These are phyloP conservation scores for Calephelis virginiensis DNA, from an alignment of 1,140 invertebrate species.

Conservation along the genomic window DNA sequence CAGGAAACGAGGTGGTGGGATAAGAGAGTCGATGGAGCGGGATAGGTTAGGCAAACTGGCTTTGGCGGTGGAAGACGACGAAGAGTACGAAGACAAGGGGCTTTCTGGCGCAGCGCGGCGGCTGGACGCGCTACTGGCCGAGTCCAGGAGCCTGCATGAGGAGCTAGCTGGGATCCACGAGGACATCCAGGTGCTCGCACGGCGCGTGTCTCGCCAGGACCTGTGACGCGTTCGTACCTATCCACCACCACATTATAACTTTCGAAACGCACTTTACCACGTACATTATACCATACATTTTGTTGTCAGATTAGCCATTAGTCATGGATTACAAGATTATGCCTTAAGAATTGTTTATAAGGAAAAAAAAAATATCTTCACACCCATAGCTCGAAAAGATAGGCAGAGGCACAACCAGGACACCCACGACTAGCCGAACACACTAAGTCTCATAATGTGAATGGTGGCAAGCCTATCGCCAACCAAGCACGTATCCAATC, in stretches of 20 bases:
- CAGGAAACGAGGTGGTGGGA: conserved; percentile 42
- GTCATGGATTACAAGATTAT: too few species aligned
- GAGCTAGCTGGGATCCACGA: conserved; percentile 71
- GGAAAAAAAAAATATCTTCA: too few species aligned
- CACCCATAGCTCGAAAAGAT: too few species aligned
- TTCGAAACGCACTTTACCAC: conserved; percentile 3
- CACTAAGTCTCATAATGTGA: too few species aligned
- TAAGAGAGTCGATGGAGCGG: conserved; percentile 55
- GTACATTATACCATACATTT: background rate
- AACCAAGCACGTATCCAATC: too few species aligned
- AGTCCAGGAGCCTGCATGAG: conserved; percentile 65
- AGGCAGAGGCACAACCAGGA: too few species aligned
- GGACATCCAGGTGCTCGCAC: conserved; percentile 75
- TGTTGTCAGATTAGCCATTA: too few species aligned
- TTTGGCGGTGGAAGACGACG: conserved; percentile 71
- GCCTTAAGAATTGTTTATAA: too few species aligned
- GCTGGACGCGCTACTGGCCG: conserved; percentile 66
- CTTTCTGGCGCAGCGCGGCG: conserved; percentile 58
- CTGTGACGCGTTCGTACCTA: conserved; percentile 68
- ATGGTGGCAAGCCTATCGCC: too few species aligned
- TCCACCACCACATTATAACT: conserved; percentile 38
- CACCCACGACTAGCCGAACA: too few species aligned
- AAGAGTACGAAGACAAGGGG: conserved; percentile 47
- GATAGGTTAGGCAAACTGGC: conserved; percentile 68
- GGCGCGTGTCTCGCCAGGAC: conserved; percentile 60